phyloP scores from a whole-genome alignment of 2,888 invertebrate species.

The Drosophila kokeensis region DNA sequence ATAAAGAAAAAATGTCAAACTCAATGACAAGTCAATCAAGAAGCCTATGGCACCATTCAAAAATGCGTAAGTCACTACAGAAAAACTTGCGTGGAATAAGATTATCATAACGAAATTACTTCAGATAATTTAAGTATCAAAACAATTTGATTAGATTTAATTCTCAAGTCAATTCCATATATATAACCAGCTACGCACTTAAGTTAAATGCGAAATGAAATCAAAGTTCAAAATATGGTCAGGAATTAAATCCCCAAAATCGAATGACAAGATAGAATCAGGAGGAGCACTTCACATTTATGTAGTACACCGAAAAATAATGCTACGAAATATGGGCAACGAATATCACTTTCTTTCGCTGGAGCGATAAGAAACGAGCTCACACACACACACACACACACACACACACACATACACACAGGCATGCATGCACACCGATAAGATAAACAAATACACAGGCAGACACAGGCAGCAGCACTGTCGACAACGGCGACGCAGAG shows the following conservation, averaged over 20 bases:
- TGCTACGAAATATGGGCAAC: neutral
- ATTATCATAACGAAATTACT: slow-evolving; percentile 41
- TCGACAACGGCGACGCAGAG: slow-evolving; percentile 34
- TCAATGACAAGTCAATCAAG: slow-evolving; percentile 32
- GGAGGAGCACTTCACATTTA: neutral
- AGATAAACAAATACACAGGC: slow-evolving; percentile 28
- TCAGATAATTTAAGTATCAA: slow-evolving; percentile 43
- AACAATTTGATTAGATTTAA: slow-evolving; percentile 61
- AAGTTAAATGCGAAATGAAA: slow-evolving; percentile 15
- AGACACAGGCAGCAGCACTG: slow-evolving; percentile 33
- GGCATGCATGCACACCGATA: slow-evolving; percentile 20
- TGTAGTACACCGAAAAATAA: neutral
- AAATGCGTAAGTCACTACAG: slow-evolving; percentile 28
- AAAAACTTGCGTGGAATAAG: neutral
- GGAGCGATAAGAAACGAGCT: slow-evolving; percentile 51
- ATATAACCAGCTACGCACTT: slow-evolving; percentile 54
- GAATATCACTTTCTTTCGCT: slow-evolving; percentile 63
- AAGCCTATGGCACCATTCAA: slow-evolving; percentile 27
- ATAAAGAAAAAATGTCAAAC: slow-evolving; percentile 23
- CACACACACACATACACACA: slow-evolving; percentile 15
- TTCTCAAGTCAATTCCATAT: slow-evolving; percentile 26
- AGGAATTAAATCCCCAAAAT: neutral
- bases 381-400: slow-evolving; percentile 11
- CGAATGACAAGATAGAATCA: slow-evolving; percentile 1
- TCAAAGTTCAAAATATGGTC: slow-evolving; percentile 26